Evolutionary conservation across 2,113 vertebrate genomes (phyloP).

Genomic region (Poecilia latipinna): DNA sequence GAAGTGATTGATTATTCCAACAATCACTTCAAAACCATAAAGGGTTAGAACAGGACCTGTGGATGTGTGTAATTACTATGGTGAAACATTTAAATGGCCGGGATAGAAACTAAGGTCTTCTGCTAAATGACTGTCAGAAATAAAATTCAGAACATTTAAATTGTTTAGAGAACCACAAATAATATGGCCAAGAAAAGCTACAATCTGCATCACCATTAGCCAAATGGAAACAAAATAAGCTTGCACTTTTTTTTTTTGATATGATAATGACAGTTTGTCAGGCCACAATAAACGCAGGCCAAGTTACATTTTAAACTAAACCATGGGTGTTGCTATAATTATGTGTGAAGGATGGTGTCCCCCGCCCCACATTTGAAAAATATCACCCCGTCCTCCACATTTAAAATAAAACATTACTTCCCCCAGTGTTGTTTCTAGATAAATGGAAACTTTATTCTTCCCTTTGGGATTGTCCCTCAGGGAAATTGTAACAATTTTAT

Average conservation of each 20-base stretch:
- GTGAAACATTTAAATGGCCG: not conserved
- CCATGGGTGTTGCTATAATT: no score
- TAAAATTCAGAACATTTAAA: not conserved
- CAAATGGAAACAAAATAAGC: not conserved
- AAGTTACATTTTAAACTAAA: no score
- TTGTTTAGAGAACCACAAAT: not conserved
- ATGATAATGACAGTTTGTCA: not conserved
- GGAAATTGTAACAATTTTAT: no score
- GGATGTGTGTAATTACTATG: not conserved
- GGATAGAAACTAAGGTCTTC: not conserved
- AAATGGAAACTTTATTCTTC: no score
- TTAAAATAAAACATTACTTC: no score
- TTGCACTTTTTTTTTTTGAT: not conserved
- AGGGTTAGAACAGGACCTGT: not conserved
- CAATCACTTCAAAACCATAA: not conserved
- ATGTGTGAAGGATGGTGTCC: no score
- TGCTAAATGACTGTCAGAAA: not conserved
- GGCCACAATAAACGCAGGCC: no score
- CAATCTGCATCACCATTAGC: no score
- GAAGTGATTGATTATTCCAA: not conserved
- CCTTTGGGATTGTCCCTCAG: no score
- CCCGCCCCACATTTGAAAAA: no score
- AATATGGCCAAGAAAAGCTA: not conserved
- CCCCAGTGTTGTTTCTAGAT: no score
- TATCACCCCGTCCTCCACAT: no score